phyloP scores from a whole-genome alignment of 2,113 vertebrate species.

The Alligator mississippiensis region DNA sequence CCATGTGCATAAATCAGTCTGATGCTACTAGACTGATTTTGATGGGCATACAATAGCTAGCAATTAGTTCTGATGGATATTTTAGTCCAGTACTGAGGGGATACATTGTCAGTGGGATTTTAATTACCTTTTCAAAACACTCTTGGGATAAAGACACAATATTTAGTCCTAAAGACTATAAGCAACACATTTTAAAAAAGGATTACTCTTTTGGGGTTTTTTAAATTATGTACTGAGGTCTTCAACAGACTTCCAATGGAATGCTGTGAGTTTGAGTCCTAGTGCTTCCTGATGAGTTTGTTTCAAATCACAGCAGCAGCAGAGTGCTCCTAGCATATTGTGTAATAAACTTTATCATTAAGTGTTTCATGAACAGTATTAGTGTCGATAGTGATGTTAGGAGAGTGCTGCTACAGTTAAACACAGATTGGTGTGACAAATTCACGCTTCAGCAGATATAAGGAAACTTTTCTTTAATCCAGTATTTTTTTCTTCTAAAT shows the following conservation, averaged over 20 bases:
- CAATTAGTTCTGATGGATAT: not conserved
- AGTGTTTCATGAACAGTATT: not conserved
- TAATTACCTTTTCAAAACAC: not conserved
- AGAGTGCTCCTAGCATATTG: not conserved
- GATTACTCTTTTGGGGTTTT: not conserved
- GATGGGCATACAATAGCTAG: not conserved
- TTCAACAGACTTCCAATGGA: not conserved
- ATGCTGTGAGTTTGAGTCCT: not conserved
- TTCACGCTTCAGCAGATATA: not conserved
- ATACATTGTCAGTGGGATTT: not conserved
- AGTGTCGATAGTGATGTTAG: not conserved
- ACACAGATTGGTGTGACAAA: not conserved
- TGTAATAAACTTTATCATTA: not conserved
- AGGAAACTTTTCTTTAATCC: constrained; percentile 28
- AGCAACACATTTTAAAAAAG: not conserved
- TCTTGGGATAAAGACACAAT: not conserved
- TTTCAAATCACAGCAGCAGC: constrained; percentile 7
- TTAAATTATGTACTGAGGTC: not conserved
- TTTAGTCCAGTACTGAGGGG: not conserved
- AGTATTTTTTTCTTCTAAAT: constrained; percentile 9
- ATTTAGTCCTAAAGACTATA: not conserved
- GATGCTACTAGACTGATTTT: not conserved
- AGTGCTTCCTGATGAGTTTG: not conserved
- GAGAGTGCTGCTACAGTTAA: not conserved
- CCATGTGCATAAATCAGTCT: not conserved